These are phyloP conservation scores for Setophaga petechia DNA, from an alignment of 2,113 vertebrate genomes.

Conservation along the genomic window DNA sequence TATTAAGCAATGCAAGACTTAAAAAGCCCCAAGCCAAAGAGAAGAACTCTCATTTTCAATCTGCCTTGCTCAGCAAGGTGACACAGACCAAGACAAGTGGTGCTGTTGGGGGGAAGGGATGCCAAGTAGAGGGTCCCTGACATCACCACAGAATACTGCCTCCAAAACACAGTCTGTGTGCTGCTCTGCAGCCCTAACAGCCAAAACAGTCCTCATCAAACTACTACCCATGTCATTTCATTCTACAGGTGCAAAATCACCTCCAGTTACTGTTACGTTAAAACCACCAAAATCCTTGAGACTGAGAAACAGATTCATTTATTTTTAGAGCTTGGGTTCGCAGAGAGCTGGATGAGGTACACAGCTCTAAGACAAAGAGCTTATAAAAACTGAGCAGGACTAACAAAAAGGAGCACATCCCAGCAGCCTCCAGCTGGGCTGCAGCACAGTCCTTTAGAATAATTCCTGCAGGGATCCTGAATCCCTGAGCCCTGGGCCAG, in stretches of 20 bases:
- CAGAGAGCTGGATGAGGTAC: accelerated
- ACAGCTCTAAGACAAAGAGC: not conserved
- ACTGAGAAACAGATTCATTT: not conserved
- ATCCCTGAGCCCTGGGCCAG: not conserved
- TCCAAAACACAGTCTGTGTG: not conserved
- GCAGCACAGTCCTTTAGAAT: not conserved
- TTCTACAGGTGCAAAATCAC: not conserved
- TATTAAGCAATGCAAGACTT: not conserved
- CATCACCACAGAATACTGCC: not conserved
- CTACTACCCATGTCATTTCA: not conserved
- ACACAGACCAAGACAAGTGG: not conserved
- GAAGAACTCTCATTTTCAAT: not conserved
- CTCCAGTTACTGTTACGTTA: not conserved
- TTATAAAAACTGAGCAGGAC: not conserved
- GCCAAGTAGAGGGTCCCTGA: not conserved
- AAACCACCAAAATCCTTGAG: not conserved
- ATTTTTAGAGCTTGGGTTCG: not conserved
- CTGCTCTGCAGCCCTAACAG: not conserved
- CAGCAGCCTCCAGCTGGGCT: not conserved
- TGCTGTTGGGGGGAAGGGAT: not conserved
- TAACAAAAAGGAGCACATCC: not conserved
- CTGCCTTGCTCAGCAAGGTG: not conserved
- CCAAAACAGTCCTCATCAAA: not conserved
- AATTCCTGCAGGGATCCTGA: accelerated
- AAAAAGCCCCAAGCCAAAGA: not conserved